phyloP scores from a whole-genome alignment of 2,113 vertebrate species.

The Cheirogaleus medius region DNA sequence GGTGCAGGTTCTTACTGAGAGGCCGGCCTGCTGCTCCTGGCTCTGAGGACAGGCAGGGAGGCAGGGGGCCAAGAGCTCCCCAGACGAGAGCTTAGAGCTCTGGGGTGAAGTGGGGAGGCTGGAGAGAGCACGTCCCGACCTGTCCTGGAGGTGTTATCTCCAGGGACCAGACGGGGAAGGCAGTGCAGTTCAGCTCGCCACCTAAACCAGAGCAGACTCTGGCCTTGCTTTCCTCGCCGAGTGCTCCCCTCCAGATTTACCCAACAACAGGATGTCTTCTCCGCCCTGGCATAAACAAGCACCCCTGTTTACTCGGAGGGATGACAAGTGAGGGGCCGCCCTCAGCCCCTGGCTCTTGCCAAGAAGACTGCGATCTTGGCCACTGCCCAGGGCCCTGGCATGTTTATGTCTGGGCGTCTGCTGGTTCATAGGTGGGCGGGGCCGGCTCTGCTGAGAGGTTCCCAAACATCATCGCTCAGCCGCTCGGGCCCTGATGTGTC shows the following conservation, averaged over 20 bases:
- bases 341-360: neutral
- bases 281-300: conserved; percentile 24
- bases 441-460: conserved; percentile 1
- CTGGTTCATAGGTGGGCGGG: neutral
- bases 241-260: neutral
- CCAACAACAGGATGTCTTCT: conserved; percentile 27
- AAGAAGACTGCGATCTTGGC: conserved; percentile 61
- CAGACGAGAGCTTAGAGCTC: neutral
- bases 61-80: neutral
- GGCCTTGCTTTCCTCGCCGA: neutral
- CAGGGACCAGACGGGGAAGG: conserved; percentile 2
- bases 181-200: neutral
- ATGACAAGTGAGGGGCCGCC: neutral
- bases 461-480: neutral
- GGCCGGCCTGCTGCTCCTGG: neutral
- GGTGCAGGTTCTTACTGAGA: neutral
- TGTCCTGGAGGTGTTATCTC: conserved; percentile 25
- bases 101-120: accelerated
- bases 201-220: neutral
- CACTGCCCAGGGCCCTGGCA: neutral
- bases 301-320: conserved; percentile 46
- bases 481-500: neutral
- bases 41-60: neutral
- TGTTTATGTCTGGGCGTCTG: conserved; percentile 60
- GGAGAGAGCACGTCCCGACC: neutral